Base-by-base conservation (phyloP, 2,888 invertebrate species). In the Drosophila melanosoma region DNA sequence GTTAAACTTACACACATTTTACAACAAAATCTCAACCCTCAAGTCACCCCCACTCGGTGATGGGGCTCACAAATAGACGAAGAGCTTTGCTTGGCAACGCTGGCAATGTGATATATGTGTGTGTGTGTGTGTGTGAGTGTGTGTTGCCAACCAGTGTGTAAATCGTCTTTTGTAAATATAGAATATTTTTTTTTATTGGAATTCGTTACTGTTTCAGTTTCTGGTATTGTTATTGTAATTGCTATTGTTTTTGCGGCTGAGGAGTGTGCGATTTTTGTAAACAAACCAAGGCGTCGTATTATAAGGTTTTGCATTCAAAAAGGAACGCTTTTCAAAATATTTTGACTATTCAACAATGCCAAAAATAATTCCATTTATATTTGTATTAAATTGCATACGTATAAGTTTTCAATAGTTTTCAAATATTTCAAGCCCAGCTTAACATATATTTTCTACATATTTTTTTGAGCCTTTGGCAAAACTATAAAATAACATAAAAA, bases 1-100 rank as follows among this genome's bases (percentile, higher is more conserved):
- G 85, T 87, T 82, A 70, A 85, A 82, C 87, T 86, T 82, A 89
- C 89, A 85, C 89, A 87, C 79, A 84, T 77, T 89, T 87, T 87
- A 89, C 85, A 87, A 76, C 67, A 83, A 78, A 84, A 78, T 88
- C 88, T 69, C 83, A 63, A 56, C 78, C 79, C 84, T 69, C 81
- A 74, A 54, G 11, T 12, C n/a, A 38, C 29, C 15, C 29, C 15
- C 29, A 69, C 42, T 10, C 53, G 69, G 61, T 68, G 36, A 17
- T 15, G 20, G 8, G 8, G 23, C 26, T 64, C 40, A 73, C 81
- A 82, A 65, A 79, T 59, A 81, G 74, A 71, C 74, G 71, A 77
- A 76, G 72, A 79, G 58, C n/a, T 54, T 38, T 33, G 26, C 36
- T n/a, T 38, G 26, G 12, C 54, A 26, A 11, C 17, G 12, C 40